Evolutionary conservation across 2,888 invertebrate species (phyloP).

Genomic region (Folsomia candida): DNA sequence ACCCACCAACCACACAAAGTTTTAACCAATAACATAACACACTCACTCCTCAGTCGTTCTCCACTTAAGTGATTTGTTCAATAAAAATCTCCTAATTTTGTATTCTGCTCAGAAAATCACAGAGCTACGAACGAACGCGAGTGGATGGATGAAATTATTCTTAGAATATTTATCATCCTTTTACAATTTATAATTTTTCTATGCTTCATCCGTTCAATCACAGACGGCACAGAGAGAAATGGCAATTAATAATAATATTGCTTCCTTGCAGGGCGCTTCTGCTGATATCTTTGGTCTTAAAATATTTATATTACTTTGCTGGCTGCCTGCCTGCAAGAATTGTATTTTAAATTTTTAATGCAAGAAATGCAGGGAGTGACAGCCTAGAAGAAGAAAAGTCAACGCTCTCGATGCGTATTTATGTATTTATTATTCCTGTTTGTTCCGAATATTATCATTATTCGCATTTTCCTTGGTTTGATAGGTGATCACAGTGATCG

Average conservation of each 20-base stretch:
- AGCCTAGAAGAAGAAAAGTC: background rate
- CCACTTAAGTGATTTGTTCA: constrained; percentile 2
- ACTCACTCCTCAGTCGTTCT: too few relatives aligned
- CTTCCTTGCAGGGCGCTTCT: constrained; percentile 1
- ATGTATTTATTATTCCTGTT: too few relatives aligned
- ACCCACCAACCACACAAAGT: background rate
- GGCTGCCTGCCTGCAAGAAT: background rate
- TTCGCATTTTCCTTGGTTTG: constrained; percentile 1
- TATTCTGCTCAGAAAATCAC: constrained; percentile 2
- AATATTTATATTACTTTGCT: background rate
- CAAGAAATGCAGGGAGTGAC: background rate
- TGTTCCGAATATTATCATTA: background rate
- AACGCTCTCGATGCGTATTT: background rate
- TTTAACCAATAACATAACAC: background rate
- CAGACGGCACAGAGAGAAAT: background rate
- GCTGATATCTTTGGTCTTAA: background rate
- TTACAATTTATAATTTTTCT: background rate
- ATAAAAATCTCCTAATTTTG: constrained; percentile 5
- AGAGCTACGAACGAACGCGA: background rate
- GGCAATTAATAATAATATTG: constrained; percentile 8
- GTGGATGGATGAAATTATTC: background rate
- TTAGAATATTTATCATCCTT: constrained; percentile 6
- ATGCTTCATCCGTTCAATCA: background rate
- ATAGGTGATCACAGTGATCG: background rate
- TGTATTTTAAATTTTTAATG: background rate